Base-by-base conservation (phyloP, 2,113 vertebrate species). In the Gymnocephalus cernua region DNA sequence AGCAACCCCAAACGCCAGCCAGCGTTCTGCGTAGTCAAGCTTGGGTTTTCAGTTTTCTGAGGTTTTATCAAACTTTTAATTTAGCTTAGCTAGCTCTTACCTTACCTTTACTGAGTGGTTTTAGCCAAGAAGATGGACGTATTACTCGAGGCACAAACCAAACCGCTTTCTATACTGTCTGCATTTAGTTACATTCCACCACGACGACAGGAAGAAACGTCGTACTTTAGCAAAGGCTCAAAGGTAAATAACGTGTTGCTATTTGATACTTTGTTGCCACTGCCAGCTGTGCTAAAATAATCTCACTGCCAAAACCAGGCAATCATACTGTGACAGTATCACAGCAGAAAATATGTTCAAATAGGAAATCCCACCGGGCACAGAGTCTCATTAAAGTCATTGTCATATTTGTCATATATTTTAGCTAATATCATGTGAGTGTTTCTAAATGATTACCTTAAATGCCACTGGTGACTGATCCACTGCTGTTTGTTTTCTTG, bases 161-260 rank as follows among this genome's bases (percentile, higher is more conserved):
- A 77, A 79, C 88, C 92, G 0, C 68, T 91, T 1, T 80, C 80
- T 9, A 67, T 69, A 0, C 3, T 94, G 78, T 93, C 94, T 7
- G 69, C 84, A 0, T 94, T 84, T 38, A 93, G 94, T 41, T 91
- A 88, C 78, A 85, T 94, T 59, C 91, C 93, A 12, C 59, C 92
- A 9, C 86, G 89, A 73, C 53, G 92, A 12, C 82, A 35, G 2
- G 88, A 90, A 11, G 89, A 94, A 77, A 82, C 50, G 73, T 80
- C 90, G 0, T 94, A 85, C 72, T 95, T 90, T 21, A 88, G 91
- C 80, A 77, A 1, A 14, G 80, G 51, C 3, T 59, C 82, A 0
- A 82, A 90, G 93, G 94, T 64, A 10, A 44, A 41, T 95, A 62
- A 79, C 3, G 19, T 0, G n/a, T 23, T 41, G 38, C 10, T 41